Evolutionary conservation across 2,113 vertebrate species (phyloP).

Genomic region (Halichoerus grypus): DNA sequence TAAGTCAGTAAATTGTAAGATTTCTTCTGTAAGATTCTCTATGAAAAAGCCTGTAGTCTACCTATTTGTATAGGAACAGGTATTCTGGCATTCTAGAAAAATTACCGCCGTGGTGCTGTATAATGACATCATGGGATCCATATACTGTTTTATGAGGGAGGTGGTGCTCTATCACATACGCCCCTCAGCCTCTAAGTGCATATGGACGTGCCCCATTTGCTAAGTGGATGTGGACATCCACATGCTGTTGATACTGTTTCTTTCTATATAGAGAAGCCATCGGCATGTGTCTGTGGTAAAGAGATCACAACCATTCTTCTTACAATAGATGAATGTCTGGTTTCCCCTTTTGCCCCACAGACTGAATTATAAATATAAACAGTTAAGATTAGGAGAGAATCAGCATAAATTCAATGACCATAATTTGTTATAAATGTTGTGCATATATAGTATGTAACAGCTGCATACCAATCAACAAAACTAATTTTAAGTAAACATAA

Average conservation of each 20-base stretch:
- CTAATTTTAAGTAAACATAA: neutral
- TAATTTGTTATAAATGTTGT: neutral
- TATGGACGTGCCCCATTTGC: neutral
- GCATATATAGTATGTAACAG: neutral
- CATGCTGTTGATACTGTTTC: neutral
- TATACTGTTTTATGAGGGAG: neutral
- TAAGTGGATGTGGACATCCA: neutral
- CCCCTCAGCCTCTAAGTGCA: neutral
- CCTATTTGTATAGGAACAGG: neutral
- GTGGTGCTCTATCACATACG: accelerated
- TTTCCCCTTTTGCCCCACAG: neutral
- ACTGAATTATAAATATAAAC: neutral
- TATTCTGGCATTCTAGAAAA: neutral
- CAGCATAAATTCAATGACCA: neutral
- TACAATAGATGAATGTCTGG: neutral
- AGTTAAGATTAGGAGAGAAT: neutral
- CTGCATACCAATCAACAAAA: neutral
- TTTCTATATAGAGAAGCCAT: neutral
- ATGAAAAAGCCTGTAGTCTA: neutral
- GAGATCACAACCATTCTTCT: neutral
- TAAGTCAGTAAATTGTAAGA: neutral
- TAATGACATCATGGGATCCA: neutral
- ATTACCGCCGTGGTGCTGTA: too few relatives aligned
- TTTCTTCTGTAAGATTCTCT: slow-evolving; percentile 37
- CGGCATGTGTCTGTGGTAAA: neutral